Conservation (phyloP, 2,113 vertebrate genomes). For the Lophotis ruficrista region DNA sequence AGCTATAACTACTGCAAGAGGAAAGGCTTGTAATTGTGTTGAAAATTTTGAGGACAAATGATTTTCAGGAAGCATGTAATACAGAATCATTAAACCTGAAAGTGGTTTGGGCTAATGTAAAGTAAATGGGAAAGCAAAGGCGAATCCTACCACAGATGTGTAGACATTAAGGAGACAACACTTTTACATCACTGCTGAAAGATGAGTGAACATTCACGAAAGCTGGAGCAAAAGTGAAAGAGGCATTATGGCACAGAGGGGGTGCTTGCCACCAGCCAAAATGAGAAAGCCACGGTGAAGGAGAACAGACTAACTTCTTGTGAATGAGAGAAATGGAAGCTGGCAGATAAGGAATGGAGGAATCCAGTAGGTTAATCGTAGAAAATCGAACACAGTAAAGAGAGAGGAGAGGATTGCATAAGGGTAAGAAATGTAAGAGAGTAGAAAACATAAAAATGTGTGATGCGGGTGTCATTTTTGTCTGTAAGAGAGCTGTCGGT, state of each 20-base stretch:
- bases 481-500: background rate
- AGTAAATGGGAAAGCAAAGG: background rate
- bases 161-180: background rate
- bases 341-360: background rate
- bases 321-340: background rate
- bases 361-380: background rate
- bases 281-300: background rate
- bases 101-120: background rate
- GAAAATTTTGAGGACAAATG: background rate
- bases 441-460: background rate
- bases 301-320: background rate
- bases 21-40: background rate
- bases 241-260: background rate
- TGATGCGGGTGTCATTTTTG: background rate
- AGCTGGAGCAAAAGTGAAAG: background rate
- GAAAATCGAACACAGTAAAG: background rate
- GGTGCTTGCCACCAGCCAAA: background rate
- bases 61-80: background rate
- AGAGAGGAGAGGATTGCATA: background rate
- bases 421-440: background rate
- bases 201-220: background rate
- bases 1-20: background rate
- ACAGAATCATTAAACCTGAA: background rate
- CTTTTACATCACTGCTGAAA: background rate
- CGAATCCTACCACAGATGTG: background rate